Evolutionary conservation across 1,140 invertebrate genomes (phyloP), one percentile per base, ranked within the genome.

Genomic region (Helicoverpa armigera): DNA sequence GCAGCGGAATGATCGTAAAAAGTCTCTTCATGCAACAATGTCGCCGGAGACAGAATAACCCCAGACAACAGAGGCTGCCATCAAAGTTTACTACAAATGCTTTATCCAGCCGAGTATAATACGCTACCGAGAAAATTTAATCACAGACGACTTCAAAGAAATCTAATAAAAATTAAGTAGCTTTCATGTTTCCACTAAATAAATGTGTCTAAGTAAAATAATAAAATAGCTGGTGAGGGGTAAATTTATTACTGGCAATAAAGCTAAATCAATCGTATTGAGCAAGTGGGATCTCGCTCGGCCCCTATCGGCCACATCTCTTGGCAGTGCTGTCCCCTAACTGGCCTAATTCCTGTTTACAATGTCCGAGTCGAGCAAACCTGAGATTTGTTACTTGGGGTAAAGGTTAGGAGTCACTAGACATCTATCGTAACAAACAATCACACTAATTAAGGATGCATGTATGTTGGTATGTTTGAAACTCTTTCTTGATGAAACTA

Each of bases 181-280:
- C 35, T 70, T 79, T 58, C 31, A 79, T 60, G 65, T 79, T 79
- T 48, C 23, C 23, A 67, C 35, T 81, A 72, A 82, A 82, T 78
- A 56, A 54, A 76, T 72, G 43, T 81, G 54, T 56, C 35, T 72
- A 72, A 83, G 67, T 79, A 54, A 77, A 73, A 81, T 72, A 72
- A 74, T 79, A 82, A 83, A 82, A 81, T 75, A 31, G 56, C 72
- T 72, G 80, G 79, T 79, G 80, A 85, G 74, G 86, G 84, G 83
- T 82, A 85, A 89, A 91, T 92, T 92, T 92, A 92, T 91, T 88
- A 84, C 83, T 56, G 82, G 88, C 86, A 87, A 92, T 92, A 92
- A 92, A 92, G 84, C 86, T 89, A 90, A 91, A 92, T 91, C 90
- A 91, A 91, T 91, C 88, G 88, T 69, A 85, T 83, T 81, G 82